Conservation (phyloP, 2,888 invertebrate species). For the Ernsta delagoae region DNA sequence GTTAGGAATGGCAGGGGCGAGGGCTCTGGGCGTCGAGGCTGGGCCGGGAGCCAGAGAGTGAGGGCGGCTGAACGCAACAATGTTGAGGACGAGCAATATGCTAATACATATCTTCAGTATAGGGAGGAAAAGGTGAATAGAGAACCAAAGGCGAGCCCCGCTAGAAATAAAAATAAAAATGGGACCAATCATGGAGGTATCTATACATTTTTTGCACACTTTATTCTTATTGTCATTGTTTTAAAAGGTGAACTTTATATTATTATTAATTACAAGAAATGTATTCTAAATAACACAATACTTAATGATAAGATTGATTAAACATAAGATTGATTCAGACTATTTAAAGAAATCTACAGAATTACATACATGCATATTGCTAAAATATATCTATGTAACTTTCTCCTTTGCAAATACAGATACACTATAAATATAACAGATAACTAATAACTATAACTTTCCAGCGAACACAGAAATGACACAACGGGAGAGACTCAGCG, state of each 20-base stretch:
- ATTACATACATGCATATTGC: too few relatives aligned
- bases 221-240: too few relatives aligned
- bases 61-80: slow-evolving; percentile 58
- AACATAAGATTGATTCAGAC: too few relatives aligned
- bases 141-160: slow-evolving; percentile 59
- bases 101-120: slow-evolving; percentile 63
- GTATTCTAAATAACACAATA: too few relatives aligned
- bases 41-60: slow-evolving; percentile 67
- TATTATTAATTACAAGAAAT: too few relatives aligned
- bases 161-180: slow-evolving; percentile 51
- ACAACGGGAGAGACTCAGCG: slow-evolving; percentile 93
- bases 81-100: slow-evolving; percentile 75
- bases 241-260: too few relatives aligned
- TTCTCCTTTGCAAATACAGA: too few relatives aligned
- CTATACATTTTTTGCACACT: neutral
- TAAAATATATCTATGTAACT: too few relatives aligned
- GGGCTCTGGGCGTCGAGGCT: slow-evolving; percentile 58
- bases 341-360: too few relatives aligned
- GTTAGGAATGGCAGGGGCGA: slow-evolving; percentile 65
- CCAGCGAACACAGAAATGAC: slow-evolving; percentile 82
- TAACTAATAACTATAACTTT: neutral
- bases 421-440: neutral
- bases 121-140: slow-evolving; percentile 56
- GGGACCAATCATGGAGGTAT: slow-evolving; percentile 35
- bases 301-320: too few relatives aligned